phyloP scores from a whole-genome alignment of 2,797 vertebrate genomes.

The Tamandua tetradactyla region DNA sequence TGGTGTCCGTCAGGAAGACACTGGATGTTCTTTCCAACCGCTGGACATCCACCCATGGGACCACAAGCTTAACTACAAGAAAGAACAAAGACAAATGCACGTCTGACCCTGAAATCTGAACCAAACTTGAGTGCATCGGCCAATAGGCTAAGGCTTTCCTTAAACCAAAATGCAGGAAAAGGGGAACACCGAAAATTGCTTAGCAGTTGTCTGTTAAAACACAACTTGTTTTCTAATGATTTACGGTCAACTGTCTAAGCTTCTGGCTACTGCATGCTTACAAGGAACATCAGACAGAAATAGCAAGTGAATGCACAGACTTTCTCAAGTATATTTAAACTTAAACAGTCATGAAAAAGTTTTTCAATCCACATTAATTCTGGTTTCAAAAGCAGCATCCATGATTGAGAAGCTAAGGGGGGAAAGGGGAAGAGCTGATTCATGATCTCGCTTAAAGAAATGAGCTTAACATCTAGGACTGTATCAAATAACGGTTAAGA shows the following conservation, averaged over 20 bases:
- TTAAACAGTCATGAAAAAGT: background rate
- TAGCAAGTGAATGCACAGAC: background rate
- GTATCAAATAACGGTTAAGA: background rate
- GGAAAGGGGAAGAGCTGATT: background rate
- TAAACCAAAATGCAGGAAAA: background rate
- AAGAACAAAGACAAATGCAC: background rate
- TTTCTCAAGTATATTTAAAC: constrained; percentile 8
- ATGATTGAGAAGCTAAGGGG: background rate
- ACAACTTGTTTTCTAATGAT: background rate
- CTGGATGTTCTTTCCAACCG: constrained; percentile 94
- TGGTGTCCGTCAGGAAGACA: constrained; percentile 92
- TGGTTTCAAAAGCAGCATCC: constrained; percentile 36
- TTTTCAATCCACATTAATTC: constrained; percentile 7
- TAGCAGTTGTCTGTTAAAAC: background rate
- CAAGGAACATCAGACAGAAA: background rate
- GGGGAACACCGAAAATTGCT: background rate
- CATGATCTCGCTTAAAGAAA: background rate
- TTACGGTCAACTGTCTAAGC: background rate
- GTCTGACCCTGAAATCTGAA: background rate
- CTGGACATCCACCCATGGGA: constrained; percentile 96
- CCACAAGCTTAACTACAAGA: constrained; percentile 92
- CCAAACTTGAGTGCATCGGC: background rate
- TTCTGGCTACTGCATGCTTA: background rate
- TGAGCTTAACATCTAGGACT: background rate
- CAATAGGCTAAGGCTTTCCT: background rate